Evolutionary conservation across 2,113 vertebrate genomes (phyloP).

Genomic region (Scalopus aquaticus): DNA sequence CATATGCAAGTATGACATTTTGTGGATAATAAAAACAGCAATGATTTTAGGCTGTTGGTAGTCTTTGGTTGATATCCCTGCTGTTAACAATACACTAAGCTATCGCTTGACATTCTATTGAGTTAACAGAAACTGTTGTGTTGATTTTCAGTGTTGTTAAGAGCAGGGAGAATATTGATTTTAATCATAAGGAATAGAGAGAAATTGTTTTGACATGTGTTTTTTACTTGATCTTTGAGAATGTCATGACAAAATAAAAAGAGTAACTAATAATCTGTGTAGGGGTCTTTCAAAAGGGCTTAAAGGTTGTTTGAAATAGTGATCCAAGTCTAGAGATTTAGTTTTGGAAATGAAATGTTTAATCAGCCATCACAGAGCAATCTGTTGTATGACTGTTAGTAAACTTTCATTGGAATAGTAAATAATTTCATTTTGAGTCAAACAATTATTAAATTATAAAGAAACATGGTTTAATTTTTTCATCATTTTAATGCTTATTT

Average conservation of each 20-base stretch:
- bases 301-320: slow-evolving; percentile 43
- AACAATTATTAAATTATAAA: slow-evolving; percentile 33
- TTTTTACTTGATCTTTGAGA: slow-evolving; percentile 71
- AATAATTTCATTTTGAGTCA: slow-evolving; percentile 37
- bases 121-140: slow-evolving; percentile 67
- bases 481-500: not conserved
- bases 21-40: slow-evolving; percentile 70
- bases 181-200: slow-evolving; percentile 76
- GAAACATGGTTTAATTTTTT: not conserved
- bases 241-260: slow-evolving; percentile 67
- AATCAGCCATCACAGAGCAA: slow-evolving; percentile 40
- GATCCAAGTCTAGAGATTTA: slow-evolving; percentile 49
- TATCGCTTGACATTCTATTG: slow-evolving; percentile 71
- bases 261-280: slow-evolving; percentile 67
- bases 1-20: slow-evolving; percentile 73
- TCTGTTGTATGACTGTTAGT: not conserved
- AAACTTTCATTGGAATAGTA: slow-evolving; percentile 14
- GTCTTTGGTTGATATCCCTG: slow-evolving; percentile 63
- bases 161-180: slow-evolving; percentile 76
- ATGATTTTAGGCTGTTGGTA: slow-evolving; percentile 68
- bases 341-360: slow-evolving; percentile 56
- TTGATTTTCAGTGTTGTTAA: slow-evolving; percentile 70
- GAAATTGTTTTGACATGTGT: slow-evolving; percentile 72
- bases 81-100: slow-evolving; percentile 68
- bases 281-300: slow-evolving; percentile 47